A percentile compares a stretch with the other conserved stretches of the same genome.
These are phyloP conservation scores for Onthophagus sagittarius DNA, from an alignment of 2,888 invertebrate species.

Conservation along the genomic window DNA sequence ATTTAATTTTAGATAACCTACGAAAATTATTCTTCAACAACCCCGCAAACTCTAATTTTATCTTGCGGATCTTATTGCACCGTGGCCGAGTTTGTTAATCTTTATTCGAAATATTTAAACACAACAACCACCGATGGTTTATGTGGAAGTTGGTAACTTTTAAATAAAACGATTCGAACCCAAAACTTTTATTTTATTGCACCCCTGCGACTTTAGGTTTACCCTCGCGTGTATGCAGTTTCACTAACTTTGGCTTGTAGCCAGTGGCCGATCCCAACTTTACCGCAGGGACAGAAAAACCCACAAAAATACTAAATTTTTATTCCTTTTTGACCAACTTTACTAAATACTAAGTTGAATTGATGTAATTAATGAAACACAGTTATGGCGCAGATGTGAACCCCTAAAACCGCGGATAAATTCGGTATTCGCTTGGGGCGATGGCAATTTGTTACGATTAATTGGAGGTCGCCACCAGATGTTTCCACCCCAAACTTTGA, in stretches of 20 bases:
- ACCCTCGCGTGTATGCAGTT: background rate
- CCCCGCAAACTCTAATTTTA: background rate
- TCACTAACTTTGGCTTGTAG: background rate
- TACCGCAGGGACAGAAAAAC: background rate
- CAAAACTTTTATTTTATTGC: background rate
- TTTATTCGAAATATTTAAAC: background rate
- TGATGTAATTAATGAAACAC: background rate
- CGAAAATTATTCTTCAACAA: background rate
- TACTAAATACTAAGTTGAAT: background rate
- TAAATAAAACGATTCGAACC: background rate
- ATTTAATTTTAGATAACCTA: conserved; percentile 1
- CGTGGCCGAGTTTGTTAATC: background rate
- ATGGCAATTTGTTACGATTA: background rate
- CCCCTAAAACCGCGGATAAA: background rate
- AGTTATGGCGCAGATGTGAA: background rate
- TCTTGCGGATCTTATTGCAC: background rate
- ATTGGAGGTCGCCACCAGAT: background rate
- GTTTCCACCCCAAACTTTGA: background rate
- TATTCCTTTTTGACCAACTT: too few species aligned
- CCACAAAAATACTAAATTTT: background rate
- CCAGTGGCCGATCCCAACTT: background rate
- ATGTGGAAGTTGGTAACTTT: conserved; percentile 6
- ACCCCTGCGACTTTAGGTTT: background rate
- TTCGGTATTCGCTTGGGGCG: background rate
- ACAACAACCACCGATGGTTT: background rate